Evolutionary conservation across 2,888 invertebrate genomes (phyloP).

Genomic region (Graphium colonna): DNA sequence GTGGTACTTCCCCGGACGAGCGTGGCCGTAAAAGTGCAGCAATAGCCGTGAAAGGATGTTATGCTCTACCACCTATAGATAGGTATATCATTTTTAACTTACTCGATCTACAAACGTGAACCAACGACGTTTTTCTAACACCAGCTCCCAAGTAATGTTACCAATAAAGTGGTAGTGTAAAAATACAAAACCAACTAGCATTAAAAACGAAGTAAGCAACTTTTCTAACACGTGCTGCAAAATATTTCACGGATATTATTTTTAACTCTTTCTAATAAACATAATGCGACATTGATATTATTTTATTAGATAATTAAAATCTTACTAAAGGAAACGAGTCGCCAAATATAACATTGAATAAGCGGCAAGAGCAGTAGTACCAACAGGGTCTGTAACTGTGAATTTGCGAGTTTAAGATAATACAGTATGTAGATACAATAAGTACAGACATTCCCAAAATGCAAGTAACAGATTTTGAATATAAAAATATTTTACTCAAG

Average conservation of each 20-base stretch:
- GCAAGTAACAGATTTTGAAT: no score
- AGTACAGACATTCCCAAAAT: no score
- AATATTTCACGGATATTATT: constrained; percentile 9
- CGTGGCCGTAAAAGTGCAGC: no score
- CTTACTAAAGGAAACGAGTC: constrained; percentile 64
- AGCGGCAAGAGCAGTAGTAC: constrained; percentile 62
- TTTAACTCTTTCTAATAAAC: no score
- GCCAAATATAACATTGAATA: constrained; percentile 64
- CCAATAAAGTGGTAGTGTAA: constrained; percentile 61
- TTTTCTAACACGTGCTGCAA: constrained; percentile 45
- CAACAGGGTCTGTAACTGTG: constrained; percentile 57
- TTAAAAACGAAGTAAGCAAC: constrained; percentile 53
- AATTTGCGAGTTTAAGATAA: constrained; percentile 14
- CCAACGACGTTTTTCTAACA: constrained; percentile 46
- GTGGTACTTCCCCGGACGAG: no score
- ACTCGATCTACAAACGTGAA: constrained; percentile 58
- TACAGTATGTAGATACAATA: no score
- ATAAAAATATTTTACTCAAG: no score
- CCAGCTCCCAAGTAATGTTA: constrained; percentile 58
- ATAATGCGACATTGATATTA: no score
- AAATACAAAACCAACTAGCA: constrained; percentile 56
- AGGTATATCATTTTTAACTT: constrained; percentile 27
- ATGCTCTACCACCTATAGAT: no score
- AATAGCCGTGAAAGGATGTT: no score
- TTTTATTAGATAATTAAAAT: no score